A percentile compares a stretch with the other conserved stretches of the same genome.
Conservation (phyloP, 2,113 vertebrate genomes). For the Syrmaticus mikado region DNA sequence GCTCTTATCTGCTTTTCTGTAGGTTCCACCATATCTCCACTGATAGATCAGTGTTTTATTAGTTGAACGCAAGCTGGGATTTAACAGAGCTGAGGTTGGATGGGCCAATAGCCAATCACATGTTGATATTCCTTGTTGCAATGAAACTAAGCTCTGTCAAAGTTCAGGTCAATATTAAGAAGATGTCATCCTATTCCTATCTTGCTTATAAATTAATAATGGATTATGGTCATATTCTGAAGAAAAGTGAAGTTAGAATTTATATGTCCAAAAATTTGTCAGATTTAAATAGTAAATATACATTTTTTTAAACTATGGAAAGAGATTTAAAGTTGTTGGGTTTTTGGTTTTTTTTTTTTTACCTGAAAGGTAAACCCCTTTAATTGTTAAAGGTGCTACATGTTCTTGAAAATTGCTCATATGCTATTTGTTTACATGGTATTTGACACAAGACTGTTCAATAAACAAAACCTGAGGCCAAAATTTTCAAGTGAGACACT, state of each 20-base stretch:
- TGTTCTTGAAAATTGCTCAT: background rate
- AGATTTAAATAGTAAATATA: background rate
- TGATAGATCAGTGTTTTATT: background rate
- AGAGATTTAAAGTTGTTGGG: background rate
- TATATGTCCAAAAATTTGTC: background rate
- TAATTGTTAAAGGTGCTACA: constrained; percentile 9
- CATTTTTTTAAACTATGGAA: background rate
- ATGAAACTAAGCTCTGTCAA: background rate
- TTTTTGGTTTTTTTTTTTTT: background rate
- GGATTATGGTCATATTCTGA: background rate
- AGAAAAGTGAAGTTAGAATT: background rate
- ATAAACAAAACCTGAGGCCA: constrained; percentile 34
- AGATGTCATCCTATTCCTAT: background rate
- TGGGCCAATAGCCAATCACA: background rate
- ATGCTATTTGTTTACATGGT: constrained; percentile 29
- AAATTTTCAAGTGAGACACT: background rate
- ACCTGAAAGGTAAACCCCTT: background rate
- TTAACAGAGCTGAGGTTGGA: background rate
- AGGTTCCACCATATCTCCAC: background rate
- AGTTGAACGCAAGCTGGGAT: background rate
- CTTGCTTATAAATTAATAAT: background rate
- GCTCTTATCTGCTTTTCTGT: background rate
- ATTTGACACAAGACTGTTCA: constrained; percentile 19
- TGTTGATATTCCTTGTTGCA: background rate
- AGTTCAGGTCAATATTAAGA: background rate